Percentiles rank a stretch among this genome's conserved stretches.
These are phyloP conservation scores for Nasalis larvatus DNA, from an alignment of 2,113 vertebrate species.

Conservation along the genomic window DNA sequence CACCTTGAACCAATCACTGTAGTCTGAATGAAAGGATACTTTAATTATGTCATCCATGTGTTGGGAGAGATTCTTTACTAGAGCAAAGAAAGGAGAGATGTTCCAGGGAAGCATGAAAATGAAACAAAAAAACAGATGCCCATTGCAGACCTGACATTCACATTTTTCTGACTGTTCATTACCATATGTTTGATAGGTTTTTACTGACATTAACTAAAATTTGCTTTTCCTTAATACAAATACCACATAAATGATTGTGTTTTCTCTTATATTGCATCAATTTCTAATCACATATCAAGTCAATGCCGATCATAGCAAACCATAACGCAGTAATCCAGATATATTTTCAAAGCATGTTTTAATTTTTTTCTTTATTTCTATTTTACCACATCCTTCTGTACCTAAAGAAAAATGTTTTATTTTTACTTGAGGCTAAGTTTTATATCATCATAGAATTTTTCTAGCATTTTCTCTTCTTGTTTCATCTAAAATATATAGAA, in stretches of 20 bases:
- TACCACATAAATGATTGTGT: accelerated
- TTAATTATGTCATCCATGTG: no score
- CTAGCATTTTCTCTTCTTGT: background rate
- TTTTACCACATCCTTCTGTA: background rate
- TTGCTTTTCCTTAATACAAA: background rate
- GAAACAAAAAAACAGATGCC: background rate
- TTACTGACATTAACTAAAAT: background rate
- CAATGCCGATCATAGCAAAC: background rate
- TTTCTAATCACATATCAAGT: background rate
- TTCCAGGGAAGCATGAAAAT: background rate
- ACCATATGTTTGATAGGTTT: background rate
- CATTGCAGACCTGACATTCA: background rate
- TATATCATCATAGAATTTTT: background rate
- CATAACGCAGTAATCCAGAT: background rate
- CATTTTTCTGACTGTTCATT: background rate
- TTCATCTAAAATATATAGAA: background rate
- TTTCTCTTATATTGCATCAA: background rate
- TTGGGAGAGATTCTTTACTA: background rate
- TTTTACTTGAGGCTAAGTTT: background rate
- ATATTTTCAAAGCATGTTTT: background rate
- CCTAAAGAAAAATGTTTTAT: background rate
- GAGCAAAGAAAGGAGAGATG: background rate
- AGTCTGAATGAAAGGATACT: background rate
- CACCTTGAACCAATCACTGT: background rate
- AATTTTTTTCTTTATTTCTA: background rate